Conservation (phyloP, 2,113 vertebrate species). For the Pimephales promelas region DNA sequence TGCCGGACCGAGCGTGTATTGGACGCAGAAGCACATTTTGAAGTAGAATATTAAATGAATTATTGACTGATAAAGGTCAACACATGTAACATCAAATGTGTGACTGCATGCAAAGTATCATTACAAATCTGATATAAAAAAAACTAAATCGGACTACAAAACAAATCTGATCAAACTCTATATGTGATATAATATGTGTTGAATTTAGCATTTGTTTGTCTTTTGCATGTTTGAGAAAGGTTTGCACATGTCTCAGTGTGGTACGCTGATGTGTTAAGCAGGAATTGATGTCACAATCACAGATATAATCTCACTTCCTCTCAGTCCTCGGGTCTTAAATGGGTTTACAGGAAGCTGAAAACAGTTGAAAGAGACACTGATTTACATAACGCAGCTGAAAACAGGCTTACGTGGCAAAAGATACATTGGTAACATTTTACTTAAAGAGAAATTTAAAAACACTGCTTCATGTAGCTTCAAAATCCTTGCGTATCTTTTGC, state of each 20-base stretch:
- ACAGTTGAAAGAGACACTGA: no score
- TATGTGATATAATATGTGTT: neutral
- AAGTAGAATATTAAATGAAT: neutral
- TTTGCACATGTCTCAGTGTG: neutral
- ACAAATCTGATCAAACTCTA: neutral
- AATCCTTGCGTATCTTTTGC: no score
- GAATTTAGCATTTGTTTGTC: no score
- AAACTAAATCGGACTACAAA: neutral
- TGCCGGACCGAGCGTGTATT: neutral
- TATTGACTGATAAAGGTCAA: neutral
- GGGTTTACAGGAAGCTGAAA: neutral
- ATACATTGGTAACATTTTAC: neutral
- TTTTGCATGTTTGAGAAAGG: neutral
- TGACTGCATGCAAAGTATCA: neutral
- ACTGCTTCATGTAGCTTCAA: no score
- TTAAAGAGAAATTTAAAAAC: no score
- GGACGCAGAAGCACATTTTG: neutral
- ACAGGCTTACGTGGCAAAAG: neutral
- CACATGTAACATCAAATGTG: neutral
- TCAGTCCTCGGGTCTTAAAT: neutral
- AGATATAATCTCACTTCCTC: conserved; percentile 40
- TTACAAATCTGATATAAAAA: neutral
- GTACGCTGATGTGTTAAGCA: neutral
- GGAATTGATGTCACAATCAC: neutral
- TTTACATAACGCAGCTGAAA: neutral